Conservation (phyloP, 2,888 invertebrate species). For the Coenonympha arcania region DNA sequence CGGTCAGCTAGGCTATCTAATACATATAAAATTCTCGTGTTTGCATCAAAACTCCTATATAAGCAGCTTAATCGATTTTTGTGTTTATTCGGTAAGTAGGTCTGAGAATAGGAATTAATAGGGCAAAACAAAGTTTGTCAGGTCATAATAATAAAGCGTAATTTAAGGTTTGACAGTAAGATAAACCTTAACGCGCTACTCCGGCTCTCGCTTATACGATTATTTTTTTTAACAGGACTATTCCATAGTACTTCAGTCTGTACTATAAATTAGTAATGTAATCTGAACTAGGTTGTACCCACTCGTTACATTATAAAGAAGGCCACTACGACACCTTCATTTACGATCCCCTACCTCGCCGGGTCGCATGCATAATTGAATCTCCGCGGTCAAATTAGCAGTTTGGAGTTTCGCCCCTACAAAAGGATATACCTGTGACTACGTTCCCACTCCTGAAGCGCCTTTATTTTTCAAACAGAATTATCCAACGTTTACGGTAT, state of each 20-base stretch:
- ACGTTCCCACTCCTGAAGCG: constrained; percentile 62
- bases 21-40: no score
- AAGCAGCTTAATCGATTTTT: no score
- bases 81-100: no score
- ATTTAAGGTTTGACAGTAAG: no score
- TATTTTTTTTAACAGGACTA: no score
- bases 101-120: no score
- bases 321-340: constrained; percentile 65
- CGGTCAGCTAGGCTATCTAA: no score
- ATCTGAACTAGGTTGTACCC: constrained; percentile 7
- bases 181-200: no score
- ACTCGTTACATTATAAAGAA: constrained; percentile 72
- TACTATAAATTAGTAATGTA: background rate
- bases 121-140: no score
- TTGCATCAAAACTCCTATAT: no score
- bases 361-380: constrained; percentile 72
- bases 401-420: constrained; percentile 50
- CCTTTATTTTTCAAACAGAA: constrained; percentile 66
- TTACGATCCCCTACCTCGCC: constrained; percentile 46
- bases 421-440: constrained; percentile 51
- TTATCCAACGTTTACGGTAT: constrained; percentile 60
- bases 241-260: background rate
- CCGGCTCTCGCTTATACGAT: no score
- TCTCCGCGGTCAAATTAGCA: constrained; percentile 71
- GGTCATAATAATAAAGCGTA: no score